A percentile compares a stretch with the other conserved stretches of the same genome.
Evolutionary conservation across 1,140 invertebrate species (phyloP).

Genomic region (Ooceraea biroi): DNA sequence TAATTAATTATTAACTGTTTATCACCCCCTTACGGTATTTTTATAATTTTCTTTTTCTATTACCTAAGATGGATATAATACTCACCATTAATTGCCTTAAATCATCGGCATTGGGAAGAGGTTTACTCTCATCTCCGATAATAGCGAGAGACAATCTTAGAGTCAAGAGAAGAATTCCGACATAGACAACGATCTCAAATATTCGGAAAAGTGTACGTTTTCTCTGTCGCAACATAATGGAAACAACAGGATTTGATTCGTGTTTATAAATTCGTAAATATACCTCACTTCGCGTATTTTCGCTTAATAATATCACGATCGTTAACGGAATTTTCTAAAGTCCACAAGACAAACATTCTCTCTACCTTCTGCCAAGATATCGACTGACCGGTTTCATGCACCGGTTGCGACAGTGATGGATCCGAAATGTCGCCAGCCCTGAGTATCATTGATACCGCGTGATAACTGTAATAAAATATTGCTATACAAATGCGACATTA

Average conservation of each 20-base stretch:
- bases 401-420: conserved; percentile 59
- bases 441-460: background rate
- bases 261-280: background rate
- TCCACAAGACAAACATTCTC: conserved; percentile 46
- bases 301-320: background rate
- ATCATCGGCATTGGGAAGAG: conserved; percentile 9
- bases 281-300: background rate
- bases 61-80: no score
- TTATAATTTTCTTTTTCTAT: no score
- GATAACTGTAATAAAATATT: background rate
- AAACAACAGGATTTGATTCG: background rate
- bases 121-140: conserved; percentile 34
- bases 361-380: conserved; percentile 27
- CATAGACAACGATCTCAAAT: background rate
- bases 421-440: conserved; percentile 45
- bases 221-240: conserved; percentile 18
- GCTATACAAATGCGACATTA: background rate
- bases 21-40: no score
- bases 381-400: conserved; percentile 69
- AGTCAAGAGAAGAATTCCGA: conserved; percentile 20
- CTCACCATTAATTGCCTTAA: conserved; percentile 63
- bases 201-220: conserved; percentile 22
- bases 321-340: conserved; percentile 35
- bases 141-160: conserved; percentile 28
- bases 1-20: no score